These are phyloP conservation scores for Oligia fasciuncula DNA, from an alignment of 2,888 invertebrate species.

Conservation along the genomic window DNA sequence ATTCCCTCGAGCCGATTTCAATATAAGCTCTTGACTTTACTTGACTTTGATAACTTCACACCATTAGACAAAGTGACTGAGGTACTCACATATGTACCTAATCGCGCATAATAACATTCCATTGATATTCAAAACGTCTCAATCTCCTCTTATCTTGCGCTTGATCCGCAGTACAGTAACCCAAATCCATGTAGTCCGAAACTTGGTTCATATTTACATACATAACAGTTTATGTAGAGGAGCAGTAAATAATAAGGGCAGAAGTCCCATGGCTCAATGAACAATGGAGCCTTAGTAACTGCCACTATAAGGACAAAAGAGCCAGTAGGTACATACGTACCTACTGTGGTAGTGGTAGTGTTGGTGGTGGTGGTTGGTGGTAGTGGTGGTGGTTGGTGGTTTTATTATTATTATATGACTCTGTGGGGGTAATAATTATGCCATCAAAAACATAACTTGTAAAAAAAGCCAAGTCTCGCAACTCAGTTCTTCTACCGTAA, in stretches of 20 bases:
- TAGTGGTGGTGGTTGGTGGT: too few species aligned
- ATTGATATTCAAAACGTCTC: slow-evolving; percentile 43
- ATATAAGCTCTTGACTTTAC: not conserved
- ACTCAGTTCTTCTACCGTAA: too few species aligned
- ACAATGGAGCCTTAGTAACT: not conserved
- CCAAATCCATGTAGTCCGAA: slow-evolving; percentile 51
- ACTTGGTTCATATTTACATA: slow-evolving; percentile 60
- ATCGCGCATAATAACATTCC: slow-evolving; percentile 26
- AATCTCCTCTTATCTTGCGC: slow-evolving; percentile 31
- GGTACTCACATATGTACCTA: not conserved
- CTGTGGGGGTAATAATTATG: not conserved
- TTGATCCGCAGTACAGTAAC: slow-evolving; percentile 44
- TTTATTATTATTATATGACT: too few species aligned
- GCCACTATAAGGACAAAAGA: not conserved
- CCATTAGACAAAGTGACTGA: not conserved
- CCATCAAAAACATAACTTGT: too few species aligned
- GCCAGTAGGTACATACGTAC: not conserved
- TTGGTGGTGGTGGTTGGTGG: too few species aligned
- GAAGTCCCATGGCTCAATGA: slow-evolving; percentile 8
- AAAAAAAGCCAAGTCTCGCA: too few species aligned
- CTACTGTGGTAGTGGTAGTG: too few species aligned
- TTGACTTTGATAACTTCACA: not conserved
- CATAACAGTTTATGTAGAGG: slow-evolving; percentile 53
- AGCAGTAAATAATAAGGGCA: not conserved
- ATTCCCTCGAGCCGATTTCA: not conserved